These are phyloP conservation scores for Nineta flava DNA, from an alignment of 2,888 invertebrate genomes.

Conservation along the genomic window DNA sequence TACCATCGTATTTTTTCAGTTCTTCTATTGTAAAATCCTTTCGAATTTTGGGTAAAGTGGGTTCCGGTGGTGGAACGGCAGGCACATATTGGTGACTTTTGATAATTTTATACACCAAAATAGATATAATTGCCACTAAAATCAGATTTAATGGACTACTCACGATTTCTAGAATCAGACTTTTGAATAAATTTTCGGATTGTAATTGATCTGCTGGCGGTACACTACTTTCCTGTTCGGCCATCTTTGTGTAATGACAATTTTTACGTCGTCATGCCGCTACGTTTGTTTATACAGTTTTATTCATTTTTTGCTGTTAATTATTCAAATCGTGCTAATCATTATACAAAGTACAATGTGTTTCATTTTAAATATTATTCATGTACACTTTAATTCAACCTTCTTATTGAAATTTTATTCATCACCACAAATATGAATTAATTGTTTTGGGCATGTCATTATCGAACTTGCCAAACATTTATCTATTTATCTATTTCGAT, in stretches of 20 bases:
- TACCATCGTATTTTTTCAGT: slow-evolving; percentile 74
- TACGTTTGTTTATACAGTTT: slow-evolving; percentile 1
- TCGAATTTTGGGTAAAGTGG: slow-evolving; percentile 63
- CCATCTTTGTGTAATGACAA: slow-evolving; percentile 18
- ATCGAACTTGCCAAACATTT: no score
- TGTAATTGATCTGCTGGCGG: background rate
- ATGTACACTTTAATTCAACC: no score
- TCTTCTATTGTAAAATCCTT: slow-evolving; percentile 83
- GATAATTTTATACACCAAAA: slow-evolving; percentile 60
- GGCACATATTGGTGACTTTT: slow-evolving; percentile 33
- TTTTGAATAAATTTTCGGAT: slow-evolving; percentile 23
- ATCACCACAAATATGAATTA: no score
- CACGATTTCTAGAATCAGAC: slow-evolving; percentile 42
- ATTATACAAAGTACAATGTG: no score
- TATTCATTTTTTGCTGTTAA: background rate
- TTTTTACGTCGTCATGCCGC: slow-evolving; percentile 7
- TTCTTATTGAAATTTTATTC: no score
- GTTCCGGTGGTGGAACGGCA: slow-evolving; percentile 29
- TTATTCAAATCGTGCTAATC: no score
- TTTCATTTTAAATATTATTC: no score
- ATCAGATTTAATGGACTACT: slow-evolving; percentile 55
- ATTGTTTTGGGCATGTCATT: no score
- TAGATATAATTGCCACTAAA: slow-evolving; percentile 48
- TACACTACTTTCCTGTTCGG: slow-evolving; percentile 17
- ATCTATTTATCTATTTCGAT: no score